A percentile compares a stretch with the other conserved stretches of the same genome.
phyloP scores from a whole-genome alignment of 2,888 invertebrate genomes.

The Hydroisotoma schaefferi region DNA sequence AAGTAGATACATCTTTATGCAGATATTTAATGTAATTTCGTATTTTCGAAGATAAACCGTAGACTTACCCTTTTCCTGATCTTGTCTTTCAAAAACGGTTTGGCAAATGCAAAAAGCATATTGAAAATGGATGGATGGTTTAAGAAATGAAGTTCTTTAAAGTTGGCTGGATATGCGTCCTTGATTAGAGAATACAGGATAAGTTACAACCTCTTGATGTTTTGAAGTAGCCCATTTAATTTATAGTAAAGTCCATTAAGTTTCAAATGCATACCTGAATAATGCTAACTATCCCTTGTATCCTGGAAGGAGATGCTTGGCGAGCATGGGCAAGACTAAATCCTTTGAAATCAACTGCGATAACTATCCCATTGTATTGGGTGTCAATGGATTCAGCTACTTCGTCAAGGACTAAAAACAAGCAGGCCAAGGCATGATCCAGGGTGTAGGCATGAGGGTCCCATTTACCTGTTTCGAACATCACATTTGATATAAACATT shows the following conservation, averaged over 20 bases:
- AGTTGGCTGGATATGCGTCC: constrained; percentile 37
- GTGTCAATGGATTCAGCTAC: constrained; percentile 52
- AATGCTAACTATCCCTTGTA: constrained; percentile 50
- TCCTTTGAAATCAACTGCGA: constrained; percentile 54
- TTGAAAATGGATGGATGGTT: constrained; percentile 41
- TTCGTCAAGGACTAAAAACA: constrained; percentile 52
- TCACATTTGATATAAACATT: background rate
- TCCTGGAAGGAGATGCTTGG: constrained; percentile 51
- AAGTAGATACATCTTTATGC: background rate
- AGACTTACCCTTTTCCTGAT: constrained; percentile 37
- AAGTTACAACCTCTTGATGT: too few relatives aligned
- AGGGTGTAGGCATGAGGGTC: constrained; percentile 51
- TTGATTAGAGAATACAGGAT: constrained; percentile 6
- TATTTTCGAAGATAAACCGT: background rate
- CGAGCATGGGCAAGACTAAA: constrained; percentile 52
- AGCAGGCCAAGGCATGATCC: constrained; percentile 52
- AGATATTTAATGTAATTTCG: background rate
- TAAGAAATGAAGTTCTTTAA: constrained; percentile 39
- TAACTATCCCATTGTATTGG: constrained; percentile 52
- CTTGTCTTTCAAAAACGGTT: constrained; percentile 41
- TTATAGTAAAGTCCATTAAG: too few relatives aligned
- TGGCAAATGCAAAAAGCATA: constrained; percentile 34
- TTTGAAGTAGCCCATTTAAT: too few relatives aligned
- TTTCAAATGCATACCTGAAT: constrained; percentile 51
- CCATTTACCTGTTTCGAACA: constrained; percentile 50